Conservation (phyloP, 2,113 vertebrate species). For the Microcebus jonahi region DNA sequence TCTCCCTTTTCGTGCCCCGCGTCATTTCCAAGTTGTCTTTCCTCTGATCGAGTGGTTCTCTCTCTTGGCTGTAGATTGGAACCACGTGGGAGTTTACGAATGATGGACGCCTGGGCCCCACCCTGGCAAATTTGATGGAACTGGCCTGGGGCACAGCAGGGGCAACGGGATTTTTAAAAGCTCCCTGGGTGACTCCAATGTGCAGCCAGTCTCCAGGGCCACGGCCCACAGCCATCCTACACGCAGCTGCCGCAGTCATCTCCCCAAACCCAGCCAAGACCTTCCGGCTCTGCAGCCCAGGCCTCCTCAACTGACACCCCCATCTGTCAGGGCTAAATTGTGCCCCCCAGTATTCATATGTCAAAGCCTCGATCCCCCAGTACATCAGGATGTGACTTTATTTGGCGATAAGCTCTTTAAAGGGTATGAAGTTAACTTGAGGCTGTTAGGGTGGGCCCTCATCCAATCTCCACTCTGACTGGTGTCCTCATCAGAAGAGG, state of each 20-base stretch:
- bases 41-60: background rate
- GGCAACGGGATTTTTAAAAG: background rate
- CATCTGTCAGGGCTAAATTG: fast-evolving
- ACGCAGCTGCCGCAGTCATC: fast-evolving
- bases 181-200: background rate
- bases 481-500: background rate
- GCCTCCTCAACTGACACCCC: background rate
- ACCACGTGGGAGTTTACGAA: background rate
- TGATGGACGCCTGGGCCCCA: fast-evolving
- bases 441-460: no score
- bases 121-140: fast-evolving
- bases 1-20: fast-evolving
- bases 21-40: background rate
- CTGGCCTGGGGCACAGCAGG: background rate
- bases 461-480: background rate
- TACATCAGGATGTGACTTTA: background rate
- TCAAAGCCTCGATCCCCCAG: background rate
- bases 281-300: background rate
- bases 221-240: fast-evolving
- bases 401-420: background rate
- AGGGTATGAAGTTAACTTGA: background rate
- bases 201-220: background rate
- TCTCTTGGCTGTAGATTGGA: background rate
- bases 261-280: background rate
- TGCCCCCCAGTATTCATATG: background rate